Base-by-base conservation (phyloP, 2,113 vertebrate species). In the Engraulis encrasicolus region DNA sequence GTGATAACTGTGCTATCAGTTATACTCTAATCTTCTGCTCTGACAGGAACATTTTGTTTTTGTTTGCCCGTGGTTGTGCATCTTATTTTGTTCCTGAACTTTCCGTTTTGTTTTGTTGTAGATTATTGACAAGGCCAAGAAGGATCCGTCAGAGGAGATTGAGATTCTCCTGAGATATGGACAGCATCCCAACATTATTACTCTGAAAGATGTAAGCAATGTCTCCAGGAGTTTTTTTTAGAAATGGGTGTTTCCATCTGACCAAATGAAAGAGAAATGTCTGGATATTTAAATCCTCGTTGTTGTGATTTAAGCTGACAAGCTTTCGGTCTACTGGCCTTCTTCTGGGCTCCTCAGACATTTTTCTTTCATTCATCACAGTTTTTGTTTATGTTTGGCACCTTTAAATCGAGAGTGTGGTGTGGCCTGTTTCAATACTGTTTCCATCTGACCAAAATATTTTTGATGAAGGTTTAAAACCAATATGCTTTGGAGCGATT, bases 91-190 rank as follows among this genome's bases (percentile, higher is more conserved):
- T 27, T 27, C 27, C n/a, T 58, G 50, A n/a, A 81, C 12, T 78
- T 11, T 37, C 11, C 83, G 20, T 88, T 7, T 87, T 86, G 90
- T 27, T 85, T 91, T 86, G 90, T 27, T 85, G 91, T 50, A 99
- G 98, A 97, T 99, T 85, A 97, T 99, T 84, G 97, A 98, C 50
- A 97, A 94, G 91, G 94, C 94, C 31, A 97, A 95, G 85, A 96
- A 96, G 86, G 97, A 99, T 91, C 97, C 97, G 2, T 96, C 98
- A 20, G 98, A 99, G 86, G 98, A 99, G 94, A 98, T 97, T 15
- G 97, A 99, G 94, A 98, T 99, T 84, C 96, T 99, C 12, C 90
- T 99, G 88, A 86, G 97, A 90, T 99, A 99, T 0, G 97, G 98
- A 86, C 97, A 99, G 87, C 97, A 99, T 92, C 95, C 97, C 17